A percentile compares a stretch with the other conserved stretches of the same genome.
These are phyloP conservation scores for Chymomyza procnemis DNA, from an alignment of 2,888 invertebrate species.

Conservation along the genomic window DNA sequence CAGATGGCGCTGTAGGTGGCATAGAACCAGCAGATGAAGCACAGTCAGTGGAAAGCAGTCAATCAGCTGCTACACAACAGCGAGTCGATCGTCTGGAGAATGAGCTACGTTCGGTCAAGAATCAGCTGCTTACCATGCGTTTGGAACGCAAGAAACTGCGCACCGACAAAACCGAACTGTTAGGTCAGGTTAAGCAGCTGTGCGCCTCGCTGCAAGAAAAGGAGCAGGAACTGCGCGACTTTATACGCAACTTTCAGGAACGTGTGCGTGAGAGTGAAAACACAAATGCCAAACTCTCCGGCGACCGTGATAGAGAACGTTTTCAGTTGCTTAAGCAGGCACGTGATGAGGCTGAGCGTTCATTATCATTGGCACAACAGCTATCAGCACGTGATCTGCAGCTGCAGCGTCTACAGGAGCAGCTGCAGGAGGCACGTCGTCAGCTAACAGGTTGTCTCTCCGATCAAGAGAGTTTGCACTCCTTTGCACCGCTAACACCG, in stretches of 20 bases:
- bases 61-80: conserved; percentile 69
- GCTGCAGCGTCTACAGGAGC: conserved; percentile 90
- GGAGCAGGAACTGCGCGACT: conserved; percentile 94
- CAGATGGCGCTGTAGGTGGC: conserved; percentile 81
- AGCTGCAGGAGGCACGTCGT: conserved; percentile 88
- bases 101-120: conserved; percentile 77
- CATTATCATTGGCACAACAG: conserved; percentile 90
- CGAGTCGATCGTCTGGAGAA: conserved; percentile 80
- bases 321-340: conserved; percentile 93
- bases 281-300: conserved; percentile 80
- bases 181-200: conserved; percentile 96
- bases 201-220: conserved; percentile 96
- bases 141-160: conserved; percentile 93
- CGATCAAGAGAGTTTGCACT: conserved; percentile 89
- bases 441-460: conserved; percentile 90
- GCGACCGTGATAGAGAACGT: conserved; percentile 91
- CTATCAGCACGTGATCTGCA: conserved; percentile 92
- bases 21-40: conserved; percentile 79
- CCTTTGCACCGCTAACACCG: conserved; percentile 84
- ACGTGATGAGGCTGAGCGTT: conserved; percentile 92
- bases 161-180: conserved; percentile 94
- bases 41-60: conserved; percentile 76
- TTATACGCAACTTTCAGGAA: conserved; percentile 96
- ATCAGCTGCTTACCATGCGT: conserved; percentile 84
- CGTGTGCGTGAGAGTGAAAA: conserved; percentile 89